Conservation (phyloP, 2,113 vertebrate genomes). For the Erpornis zantholeuca region DNA sequence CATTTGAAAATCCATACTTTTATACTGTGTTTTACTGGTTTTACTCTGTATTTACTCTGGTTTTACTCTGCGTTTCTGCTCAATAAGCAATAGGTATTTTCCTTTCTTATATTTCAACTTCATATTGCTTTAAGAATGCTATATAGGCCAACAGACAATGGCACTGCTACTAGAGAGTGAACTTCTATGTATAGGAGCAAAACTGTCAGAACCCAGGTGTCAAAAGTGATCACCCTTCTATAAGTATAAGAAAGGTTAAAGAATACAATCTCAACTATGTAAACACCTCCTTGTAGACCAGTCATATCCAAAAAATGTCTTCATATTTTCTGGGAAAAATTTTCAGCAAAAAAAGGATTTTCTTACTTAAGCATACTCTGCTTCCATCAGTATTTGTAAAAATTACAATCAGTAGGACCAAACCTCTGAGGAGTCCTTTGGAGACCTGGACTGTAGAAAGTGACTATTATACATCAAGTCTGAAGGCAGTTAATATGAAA, state of each 20-base stretch:
- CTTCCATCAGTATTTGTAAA: not conserved
- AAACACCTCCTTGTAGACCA: not conserved
- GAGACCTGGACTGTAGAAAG: not conserved
- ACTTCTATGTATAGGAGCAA: not conserved
- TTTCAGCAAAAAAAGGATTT: not conserved
- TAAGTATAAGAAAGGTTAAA: not conserved
- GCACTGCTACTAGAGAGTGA: not conserved
- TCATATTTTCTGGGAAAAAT: not conserved
- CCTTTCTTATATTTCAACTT: not conserved
- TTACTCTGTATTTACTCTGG: not conserved
- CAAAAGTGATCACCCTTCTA: not conserved
- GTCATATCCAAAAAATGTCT: not conserved
- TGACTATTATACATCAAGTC: slow-evolving; percentile 18
- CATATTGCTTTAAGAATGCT: not conserved
- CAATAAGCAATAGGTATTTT: not conserved
- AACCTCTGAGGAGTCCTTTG: not conserved
- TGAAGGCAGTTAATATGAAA: slow-evolving; percentile 57
- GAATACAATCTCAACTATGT: not conserved
- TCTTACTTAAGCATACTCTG: not conserved
- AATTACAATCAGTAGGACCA: not conserved
- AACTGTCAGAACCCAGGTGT: not conserved
- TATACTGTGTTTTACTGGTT: not conserved
- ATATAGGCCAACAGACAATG: not conserved
- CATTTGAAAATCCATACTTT: not conserved
- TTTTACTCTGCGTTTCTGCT: not conserved